phyloP scores from a whole-genome alignment of 2,113 vertebrate species.

The Perca schrenkii region DNA sequence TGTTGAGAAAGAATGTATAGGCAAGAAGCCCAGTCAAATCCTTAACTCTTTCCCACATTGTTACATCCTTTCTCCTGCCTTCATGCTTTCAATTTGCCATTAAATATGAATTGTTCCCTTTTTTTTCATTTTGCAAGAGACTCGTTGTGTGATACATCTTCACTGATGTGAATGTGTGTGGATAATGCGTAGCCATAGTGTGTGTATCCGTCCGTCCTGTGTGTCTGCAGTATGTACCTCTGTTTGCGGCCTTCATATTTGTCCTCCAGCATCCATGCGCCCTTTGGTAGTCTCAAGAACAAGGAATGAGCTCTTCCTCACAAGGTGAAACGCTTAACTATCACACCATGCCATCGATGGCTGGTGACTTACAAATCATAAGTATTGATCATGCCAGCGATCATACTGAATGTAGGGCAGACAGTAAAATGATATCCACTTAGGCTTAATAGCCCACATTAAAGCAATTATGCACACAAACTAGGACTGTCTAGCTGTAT shows the following conservation, averaged over 20 bases:
- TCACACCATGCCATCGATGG: slow-evolving; percentile 84
- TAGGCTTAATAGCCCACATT: slow-evolving; percentile 96
- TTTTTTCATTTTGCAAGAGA: neutral
- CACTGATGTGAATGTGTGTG: neutral
- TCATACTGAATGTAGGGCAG: slow-evolving; percentile 90
- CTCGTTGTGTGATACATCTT: neutral
- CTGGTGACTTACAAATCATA: slow-evolving; percentile 92
- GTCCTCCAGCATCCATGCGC: slow-evolving; percentile 63
- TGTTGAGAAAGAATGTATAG: slow-evolving; percentile 57
- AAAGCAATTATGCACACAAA: slow-evolving; percentile 94
- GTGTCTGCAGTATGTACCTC: neutral
- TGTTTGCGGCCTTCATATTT: slow-evolving; percentile 67
- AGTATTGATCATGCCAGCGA: slow-evolving; percentile 92
- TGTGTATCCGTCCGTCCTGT: too few species aligned
- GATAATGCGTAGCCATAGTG: neutral
- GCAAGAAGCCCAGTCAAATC: slow-evolving; percentile 53
- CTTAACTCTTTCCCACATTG: slow-evolving; percentile 31
- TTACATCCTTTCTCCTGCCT: slow-evolving; percentile 6
- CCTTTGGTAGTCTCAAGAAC: slow-evolving; percentile 84
- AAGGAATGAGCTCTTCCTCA: slow-evolving; percentile 85
- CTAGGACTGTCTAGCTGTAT: slow-evolving; percentile 85
- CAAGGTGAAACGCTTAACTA: slow-evolving; percentile 91
- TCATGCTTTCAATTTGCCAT: slow-evolving; percentile 56
- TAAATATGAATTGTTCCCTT: slow-evolving; percentile 64
- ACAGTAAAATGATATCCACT: slow-evolving; percentile 94